Percentiles rank a stretch among this genome's conserved stretches.
Conservation (phyloP, 2,888 invertebrate species). For the Drosophila lutescens region DNA sequence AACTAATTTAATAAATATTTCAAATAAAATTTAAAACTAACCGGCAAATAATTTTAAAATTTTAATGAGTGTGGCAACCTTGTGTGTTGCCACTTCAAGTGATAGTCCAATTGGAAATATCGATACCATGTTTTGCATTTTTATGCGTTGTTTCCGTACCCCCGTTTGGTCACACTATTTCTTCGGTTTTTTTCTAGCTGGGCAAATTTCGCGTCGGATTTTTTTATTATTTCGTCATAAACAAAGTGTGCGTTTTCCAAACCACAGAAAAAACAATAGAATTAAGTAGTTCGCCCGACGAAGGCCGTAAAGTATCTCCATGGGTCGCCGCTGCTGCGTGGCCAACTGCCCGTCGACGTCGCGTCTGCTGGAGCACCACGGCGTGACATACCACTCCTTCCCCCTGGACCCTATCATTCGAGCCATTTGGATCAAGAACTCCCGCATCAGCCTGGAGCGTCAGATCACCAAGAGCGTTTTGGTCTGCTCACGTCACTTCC, state of each 20-base stretch:
- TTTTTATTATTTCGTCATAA: background rate
- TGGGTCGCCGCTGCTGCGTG: slow-evolving; percentile 84
- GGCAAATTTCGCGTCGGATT: background rate
- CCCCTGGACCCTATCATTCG: slow-evolving; percentile 87
- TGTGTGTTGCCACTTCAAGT: background rate
- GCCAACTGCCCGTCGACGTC: slow-evolving; percentile 82
- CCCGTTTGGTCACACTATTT: background rate
- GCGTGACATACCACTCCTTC: slow-evolving; percentile 91
- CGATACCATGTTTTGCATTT: background rate
- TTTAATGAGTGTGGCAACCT: background rate
- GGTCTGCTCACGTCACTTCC: slow-evolving; percentile 91
- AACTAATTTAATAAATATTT: too few species aligned
- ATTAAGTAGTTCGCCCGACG: too few species aligned
- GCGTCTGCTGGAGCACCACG: slow-evolving; percentile 85
- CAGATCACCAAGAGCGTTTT: slow-evolving; percentile 86
- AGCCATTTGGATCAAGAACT: slow-evolving; percentile 88
- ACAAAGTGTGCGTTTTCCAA: background rate
- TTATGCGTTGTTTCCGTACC: background rate
- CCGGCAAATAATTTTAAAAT: background rate
- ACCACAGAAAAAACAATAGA: background rate
- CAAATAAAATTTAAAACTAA: background rate
- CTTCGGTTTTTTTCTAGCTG: background rate
- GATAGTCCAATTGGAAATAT: background rate
- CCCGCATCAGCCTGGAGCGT: slow-evolving; percentile 86
- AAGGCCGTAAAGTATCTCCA: slow-evolving; percentile 27